Evolutionary conservation across 1,140 invertebrate species (phyloP).

Genomic region (Cheumatopsyche charites): DNA sequence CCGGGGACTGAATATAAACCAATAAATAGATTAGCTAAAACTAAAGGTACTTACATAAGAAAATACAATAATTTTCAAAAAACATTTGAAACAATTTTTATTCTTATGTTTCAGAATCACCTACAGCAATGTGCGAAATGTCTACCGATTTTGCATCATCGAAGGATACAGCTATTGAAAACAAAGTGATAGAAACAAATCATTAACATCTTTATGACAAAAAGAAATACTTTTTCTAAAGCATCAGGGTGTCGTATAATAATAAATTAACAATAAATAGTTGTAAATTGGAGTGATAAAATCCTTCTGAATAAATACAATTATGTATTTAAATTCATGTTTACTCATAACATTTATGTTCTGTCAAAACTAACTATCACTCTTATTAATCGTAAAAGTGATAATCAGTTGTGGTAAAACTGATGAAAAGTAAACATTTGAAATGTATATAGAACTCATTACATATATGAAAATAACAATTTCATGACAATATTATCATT

Average conservation of each 20-base stretch:
- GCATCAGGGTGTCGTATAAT: slow-evolving; percentile 29
- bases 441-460: neutral
- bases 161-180: slow-evolving; percentile 31
- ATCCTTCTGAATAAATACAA: too few species aligned
- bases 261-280: neutral
- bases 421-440: neutral
- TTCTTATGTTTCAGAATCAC: slow-evolving; percentile 25
- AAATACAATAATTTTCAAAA: neutral
- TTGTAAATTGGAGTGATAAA: too few species aligned
- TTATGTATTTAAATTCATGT: too few species aligned
- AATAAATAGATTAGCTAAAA: slow-evolving; percentile 23
- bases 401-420: neutral
- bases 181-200: slow-evolving; percentile 37
- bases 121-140: slow-evolving; percentile 45
- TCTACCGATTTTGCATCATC: slow-evolving; percentile 8
- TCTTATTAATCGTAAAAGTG: too few species aligned
- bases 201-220: slow-evolving; percentile 25
- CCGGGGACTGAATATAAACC: slow-evolving; percentile 23
- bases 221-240: slow-evolving; percentile 5
- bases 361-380: neutral
- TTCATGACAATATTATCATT: neutral
- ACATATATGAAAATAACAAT: neutral
- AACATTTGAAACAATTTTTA: neutral
- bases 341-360: too few species aligned
- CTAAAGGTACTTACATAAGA: slow-evolving; percentile 4